phyloP scores from a whole-genome alignment of 2,888 invertebrate species.

The Laothoe populi region DNA sequence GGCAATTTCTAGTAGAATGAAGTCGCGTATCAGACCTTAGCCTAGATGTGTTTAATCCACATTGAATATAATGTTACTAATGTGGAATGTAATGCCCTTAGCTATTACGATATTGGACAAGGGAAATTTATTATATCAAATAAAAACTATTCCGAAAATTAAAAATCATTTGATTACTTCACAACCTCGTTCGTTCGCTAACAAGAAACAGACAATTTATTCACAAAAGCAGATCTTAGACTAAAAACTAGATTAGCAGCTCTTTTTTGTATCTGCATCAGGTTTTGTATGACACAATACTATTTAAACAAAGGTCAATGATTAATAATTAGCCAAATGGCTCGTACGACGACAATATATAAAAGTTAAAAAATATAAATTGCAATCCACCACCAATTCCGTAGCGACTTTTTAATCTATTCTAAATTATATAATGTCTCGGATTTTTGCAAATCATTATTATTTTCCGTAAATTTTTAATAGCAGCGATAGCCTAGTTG shows the following conservation, averaged over 20 bases:
- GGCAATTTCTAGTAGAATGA: no score
- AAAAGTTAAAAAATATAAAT: conserved; percentile 7
- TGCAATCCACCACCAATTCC: not conserved
- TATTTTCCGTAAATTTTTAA: no score
- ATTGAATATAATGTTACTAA: no score
- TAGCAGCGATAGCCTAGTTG: no score
- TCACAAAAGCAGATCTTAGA: not conserved
- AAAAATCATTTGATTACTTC: not conserved
- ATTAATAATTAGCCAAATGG: not conserved
- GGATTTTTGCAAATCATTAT: not conserved
- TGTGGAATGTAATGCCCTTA: no score
- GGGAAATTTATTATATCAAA: no score
- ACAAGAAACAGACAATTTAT: not conserved
- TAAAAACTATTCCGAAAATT: not conserved
- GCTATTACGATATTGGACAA: no score
- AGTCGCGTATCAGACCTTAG: no score
- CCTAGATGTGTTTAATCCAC: no score
- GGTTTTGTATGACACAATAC: conserved; percentile 5
- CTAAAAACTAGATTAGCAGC: not conserved
- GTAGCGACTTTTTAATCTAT: not conserved
- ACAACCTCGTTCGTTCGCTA: not conserved
- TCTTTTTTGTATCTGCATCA: not conserved
- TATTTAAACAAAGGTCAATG: conserved; percentile 12
- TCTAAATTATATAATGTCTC: not conserved
- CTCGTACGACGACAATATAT: not conserved